Evolutionary conservation across 2,113 vertebrate species (phyloP).

Genomic region (Oryzias melastigma): DNA sequence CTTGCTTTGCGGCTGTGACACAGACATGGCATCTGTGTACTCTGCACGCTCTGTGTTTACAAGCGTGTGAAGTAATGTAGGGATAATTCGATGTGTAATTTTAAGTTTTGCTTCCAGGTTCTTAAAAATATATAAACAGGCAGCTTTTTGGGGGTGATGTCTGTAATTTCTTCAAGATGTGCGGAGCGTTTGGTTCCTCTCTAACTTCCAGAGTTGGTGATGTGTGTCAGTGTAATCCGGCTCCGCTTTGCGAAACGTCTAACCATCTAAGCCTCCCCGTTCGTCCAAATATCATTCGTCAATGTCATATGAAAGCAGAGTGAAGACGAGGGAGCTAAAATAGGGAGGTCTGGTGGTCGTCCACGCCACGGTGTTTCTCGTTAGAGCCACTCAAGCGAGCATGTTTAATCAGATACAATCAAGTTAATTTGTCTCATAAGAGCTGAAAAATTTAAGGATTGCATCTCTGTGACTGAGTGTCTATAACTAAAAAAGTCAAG

Average conservation of each 20-base stretch:
- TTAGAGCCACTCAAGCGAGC: conserved; percentile 62
- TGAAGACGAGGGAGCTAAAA: conserved; percentile 55
- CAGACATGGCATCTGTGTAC: conserved; percentile 44
- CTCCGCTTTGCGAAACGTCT: conserved; percentile 67
- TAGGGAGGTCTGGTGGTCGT: conserved; percentile 55
- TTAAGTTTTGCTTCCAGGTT: conserved; percentile 61
- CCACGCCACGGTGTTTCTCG: conserved; percentile 55
- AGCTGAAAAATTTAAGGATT: conserved; percentile 52
- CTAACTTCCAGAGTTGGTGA: conserved; percentile 52
- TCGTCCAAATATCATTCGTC: conserved; percentile 78
- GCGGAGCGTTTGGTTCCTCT: conserved; percentile 57
- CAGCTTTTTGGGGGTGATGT: conserved; percentile 60
- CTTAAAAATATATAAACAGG: conserved; percentile 73
- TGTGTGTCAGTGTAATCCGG: conserved; percentile 67
- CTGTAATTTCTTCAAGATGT: conserved; percentile 79
- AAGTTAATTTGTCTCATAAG: conserved; percentile 65
- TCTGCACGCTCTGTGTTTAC: conserved; percentile 52
- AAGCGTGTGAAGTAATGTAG: conserved; percentile 47
- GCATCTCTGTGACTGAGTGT: conserved; percentile 36
- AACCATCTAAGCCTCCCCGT: conserved; percentile 68
- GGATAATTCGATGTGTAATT: conserved; percentile 63
- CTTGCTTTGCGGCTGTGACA: conserved; percentile 38
- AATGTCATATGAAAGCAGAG: conserved; percentile 74
- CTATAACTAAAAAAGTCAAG: conserved; percentile 21
- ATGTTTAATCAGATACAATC: conserved; percentile 71